Evolutionary conservation across 2,797 vertebrate species (phyloP).

Genomic region (Steatocranus sp.): DNA sequence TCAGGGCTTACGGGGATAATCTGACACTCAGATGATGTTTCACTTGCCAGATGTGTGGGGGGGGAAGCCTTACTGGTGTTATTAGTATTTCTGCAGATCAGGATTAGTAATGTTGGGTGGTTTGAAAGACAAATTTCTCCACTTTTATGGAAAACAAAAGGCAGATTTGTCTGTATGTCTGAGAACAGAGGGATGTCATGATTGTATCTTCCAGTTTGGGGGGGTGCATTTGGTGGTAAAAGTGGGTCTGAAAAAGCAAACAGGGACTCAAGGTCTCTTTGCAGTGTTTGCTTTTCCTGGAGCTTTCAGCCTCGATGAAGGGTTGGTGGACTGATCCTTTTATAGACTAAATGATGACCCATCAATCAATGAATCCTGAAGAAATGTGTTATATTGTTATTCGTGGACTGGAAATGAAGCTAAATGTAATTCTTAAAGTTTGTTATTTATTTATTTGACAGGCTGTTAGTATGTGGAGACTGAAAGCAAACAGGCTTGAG

Average conservation of each 20-base stretch:
- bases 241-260: not conserved
- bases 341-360: not conserved
- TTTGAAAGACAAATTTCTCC: not conserved
- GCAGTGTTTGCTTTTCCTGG: not conserved
- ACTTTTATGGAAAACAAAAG: not conserved
- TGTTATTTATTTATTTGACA: not conserved
- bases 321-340: not conserved
- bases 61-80: not conserved
- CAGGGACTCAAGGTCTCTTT: not conserved
- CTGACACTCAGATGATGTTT: not conserved
- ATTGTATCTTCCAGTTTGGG: not conserved
- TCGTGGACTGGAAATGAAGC: not conserved
- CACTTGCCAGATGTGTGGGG: not conserved
- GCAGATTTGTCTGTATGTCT: not conserved
- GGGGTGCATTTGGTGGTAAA: not conserved
- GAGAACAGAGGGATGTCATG: not conserved
- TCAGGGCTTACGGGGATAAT: not conserved
- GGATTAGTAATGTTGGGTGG: not conserved
- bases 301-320: not conserved
- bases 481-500: not conserved
- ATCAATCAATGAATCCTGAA: not conserved
- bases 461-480: not conserved
- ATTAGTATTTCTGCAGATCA: not conserved
- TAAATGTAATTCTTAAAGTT: not conserved
- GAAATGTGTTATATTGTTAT: not conserved